Percentiles rank a stretch among this genome's conserved stretches.
phyloP scores from a whole-genome alignment of 2,113 vertebrate species.

The Cavia aperea region DNA sequence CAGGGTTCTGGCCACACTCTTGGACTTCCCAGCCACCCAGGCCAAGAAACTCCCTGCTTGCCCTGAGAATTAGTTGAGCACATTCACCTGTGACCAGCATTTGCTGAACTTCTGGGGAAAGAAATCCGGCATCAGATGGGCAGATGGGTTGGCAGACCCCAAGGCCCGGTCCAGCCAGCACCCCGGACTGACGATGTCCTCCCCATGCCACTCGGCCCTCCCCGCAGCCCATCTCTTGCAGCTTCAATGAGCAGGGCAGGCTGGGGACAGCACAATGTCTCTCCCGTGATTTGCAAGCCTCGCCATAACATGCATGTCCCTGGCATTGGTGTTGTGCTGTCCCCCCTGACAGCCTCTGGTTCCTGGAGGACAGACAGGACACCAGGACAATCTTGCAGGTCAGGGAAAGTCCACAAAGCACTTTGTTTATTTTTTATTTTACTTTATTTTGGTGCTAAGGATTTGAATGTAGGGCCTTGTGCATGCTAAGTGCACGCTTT shows the following conservation, averaged over 20 bases:
- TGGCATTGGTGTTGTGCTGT: fast-evolving
- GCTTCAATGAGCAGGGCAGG: background rate
- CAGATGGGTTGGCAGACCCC: background rate
- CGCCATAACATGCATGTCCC: background rate
- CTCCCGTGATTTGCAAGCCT: fast-evolving
- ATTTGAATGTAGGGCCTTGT: background rate
- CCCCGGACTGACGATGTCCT: background rate
- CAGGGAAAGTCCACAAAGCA: background rate
- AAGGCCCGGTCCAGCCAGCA: background rate
- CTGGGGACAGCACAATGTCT: fast-evolving
- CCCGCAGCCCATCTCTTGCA: background rate
- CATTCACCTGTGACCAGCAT: background rate
- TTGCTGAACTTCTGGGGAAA: background rate
- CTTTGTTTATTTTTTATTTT: background rate
- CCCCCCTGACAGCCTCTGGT: fast-evolving
- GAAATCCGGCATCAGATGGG: background rate
- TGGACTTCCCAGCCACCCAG: background rate
- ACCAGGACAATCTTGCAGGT: background rate
- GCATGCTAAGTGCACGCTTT: background rate
- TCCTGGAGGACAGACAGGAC: background rate
- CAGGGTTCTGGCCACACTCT: background rate
- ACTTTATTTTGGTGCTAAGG: background rate
- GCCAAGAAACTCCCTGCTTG: background rate
- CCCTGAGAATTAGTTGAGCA: background rate
- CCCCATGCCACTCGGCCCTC: background rate